These are phyloP conservation scores for Drosophila sordidula DNA, from an alignment of 2,888 invertebrate species.

Conservation along the genomic window DNA sequence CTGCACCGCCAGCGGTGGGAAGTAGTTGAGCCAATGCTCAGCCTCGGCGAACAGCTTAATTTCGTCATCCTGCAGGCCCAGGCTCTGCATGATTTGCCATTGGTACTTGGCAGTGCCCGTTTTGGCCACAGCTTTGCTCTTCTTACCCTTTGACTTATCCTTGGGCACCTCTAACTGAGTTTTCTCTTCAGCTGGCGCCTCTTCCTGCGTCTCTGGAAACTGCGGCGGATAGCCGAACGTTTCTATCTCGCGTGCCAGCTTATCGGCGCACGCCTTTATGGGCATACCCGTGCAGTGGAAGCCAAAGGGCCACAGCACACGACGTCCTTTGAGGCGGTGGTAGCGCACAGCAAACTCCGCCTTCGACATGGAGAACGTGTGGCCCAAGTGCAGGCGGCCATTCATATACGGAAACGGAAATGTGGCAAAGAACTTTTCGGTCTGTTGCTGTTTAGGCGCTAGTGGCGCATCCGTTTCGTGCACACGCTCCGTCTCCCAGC, in stretches of 20 bases:
- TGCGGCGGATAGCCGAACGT: conserved; percentile 96
- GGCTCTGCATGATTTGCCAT: conserved; percentile 99
- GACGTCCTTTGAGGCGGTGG: conserved; percentile 95
- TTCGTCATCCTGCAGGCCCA: conserved; percentile 96
- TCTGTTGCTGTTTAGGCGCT: conserved; percentile 86
- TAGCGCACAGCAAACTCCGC: conserved; percentile 98
- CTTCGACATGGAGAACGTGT: conserved; percentile 98
- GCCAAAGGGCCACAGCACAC: conserved; percentile 97
- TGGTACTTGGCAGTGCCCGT: conserved; percentile 95
- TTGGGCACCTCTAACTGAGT: conserved; percentile 88
- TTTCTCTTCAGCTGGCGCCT: conserved; percentile 84
- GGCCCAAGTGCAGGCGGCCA: conserved; percentile 98
- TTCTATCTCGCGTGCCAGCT: conserved; percentile 96
- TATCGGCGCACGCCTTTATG: conserved; percentile 99
- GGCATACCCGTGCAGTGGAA: conserved; percentile 99
- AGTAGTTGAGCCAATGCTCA: conserved; percentile 97
- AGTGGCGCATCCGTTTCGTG: conserved; percentile 93
- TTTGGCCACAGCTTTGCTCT: conserved; percentile 98
- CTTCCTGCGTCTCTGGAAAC: conserved; percentile 89
- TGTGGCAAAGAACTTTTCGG: conserved; percentile 95
- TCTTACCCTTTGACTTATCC: conserved; percentile 97
- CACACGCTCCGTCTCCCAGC: conserved; percentile 92
- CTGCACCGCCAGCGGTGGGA: conserved; percentile 94
- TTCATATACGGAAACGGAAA: conserved; percentile 99
- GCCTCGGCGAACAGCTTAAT: conserved; percentile 96